Percentiles rank a stretch among this genome's conserved stretches.
These are phyloP conservation scores for Diadumene lineata DNA, from an alignment of 92 coral and sea anemone genomes.

Conservation along the genomic window DNA sequence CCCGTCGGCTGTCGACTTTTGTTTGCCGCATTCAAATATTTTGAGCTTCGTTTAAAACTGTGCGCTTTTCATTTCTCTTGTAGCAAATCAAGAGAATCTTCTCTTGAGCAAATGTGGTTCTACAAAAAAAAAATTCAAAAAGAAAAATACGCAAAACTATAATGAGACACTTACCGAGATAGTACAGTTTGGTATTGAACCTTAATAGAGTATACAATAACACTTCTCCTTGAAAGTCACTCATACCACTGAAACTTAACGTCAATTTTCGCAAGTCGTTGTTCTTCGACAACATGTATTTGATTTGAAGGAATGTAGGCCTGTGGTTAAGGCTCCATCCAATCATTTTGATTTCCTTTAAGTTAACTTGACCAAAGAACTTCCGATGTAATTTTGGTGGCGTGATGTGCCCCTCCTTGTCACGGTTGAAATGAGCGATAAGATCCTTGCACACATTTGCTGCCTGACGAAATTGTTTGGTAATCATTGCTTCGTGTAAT, in stretches of 20 bases:
- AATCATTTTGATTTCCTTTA: constrained; percentile 19
- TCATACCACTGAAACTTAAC: constrained; percentile 29
- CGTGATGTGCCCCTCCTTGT: neutral
- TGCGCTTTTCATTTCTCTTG: too few relatives aligned
- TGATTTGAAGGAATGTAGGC: constrained; percentile 16
- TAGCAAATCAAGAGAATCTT: too few relatives aligned
- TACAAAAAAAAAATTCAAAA: too few relatives aligned
- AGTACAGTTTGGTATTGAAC: neutral
- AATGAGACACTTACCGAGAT: neutral
- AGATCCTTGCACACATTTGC: neutral
- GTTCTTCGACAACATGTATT: constrained; percentile 32
- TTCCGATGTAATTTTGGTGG: constrained; percentile 12
- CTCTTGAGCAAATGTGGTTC: too few relatives aligned
- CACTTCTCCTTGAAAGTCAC: neutral
- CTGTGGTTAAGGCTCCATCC: constrained; percentile 23
- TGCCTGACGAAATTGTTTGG: neutral
- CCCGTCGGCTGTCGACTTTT: too few relatives aligned
- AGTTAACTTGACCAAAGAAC: neutral
- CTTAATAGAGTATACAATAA: neutral
- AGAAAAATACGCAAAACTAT: too few relatives aligned
- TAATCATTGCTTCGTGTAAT: neutral
- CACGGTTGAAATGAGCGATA: neutral
- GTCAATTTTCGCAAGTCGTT: constrained; percentile 32
- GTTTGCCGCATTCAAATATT: too few relatives aligned
- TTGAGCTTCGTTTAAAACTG: too few relatives aligned